These are phyloP conservation scores for Wiebesia pumilae DNA, from an alignment of 1,140 invertebrate species.

Conservation along the genomic window DNA sequence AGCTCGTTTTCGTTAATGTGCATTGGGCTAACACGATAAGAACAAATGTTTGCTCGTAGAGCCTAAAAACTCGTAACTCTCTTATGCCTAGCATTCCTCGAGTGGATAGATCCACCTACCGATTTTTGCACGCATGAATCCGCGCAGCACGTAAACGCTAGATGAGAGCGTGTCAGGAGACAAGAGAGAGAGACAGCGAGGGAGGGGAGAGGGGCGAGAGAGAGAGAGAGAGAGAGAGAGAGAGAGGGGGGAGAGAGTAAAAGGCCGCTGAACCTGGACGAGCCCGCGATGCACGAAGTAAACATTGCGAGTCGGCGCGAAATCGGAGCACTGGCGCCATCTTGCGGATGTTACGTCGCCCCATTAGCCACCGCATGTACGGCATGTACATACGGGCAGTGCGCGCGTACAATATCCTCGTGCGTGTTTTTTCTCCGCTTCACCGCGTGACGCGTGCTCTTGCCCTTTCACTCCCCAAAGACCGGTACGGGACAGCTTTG, in stretches of 20 bases:
- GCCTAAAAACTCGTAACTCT: too few relatives aligned
- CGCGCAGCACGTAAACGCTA: not conserved
- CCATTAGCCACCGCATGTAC: not conserved
- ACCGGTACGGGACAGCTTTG: not conserved
- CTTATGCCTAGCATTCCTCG: not conserved
- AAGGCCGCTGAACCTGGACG: slow-evolving; percentile 48
- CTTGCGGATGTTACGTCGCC: not conserved
- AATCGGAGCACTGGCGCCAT: slow-evolving; percentile 27
- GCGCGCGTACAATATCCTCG: slow-evolving; percentile 10
- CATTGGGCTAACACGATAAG: too few relatives aligned
- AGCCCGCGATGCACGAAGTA: slow-evolving; percentile 34
- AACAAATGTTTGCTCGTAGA: too few relatives aligned
- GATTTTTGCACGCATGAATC: slow-evolving; percentile 24
- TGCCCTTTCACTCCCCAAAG: not conserved
- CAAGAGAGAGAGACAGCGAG: too few relatives aligned
- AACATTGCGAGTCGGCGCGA: slow-evolving; percentile 46
- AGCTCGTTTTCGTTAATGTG: too few relatives aligned
- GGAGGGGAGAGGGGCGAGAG: too few relatives aligned
- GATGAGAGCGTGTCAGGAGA: not conserved
- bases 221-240: too few relatives aligned
- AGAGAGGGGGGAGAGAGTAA: not conserved
- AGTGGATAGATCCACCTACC: not conserved
- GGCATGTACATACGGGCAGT: not conserved
- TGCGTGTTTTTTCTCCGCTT: slow-evolving; percentile 53
- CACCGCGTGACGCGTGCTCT: slow-evolving; percentile 23